Evolutionary conservation across 1,140 invertebrate genomes (phyloP).

Genomic region (Drosophila lini): DNA sequence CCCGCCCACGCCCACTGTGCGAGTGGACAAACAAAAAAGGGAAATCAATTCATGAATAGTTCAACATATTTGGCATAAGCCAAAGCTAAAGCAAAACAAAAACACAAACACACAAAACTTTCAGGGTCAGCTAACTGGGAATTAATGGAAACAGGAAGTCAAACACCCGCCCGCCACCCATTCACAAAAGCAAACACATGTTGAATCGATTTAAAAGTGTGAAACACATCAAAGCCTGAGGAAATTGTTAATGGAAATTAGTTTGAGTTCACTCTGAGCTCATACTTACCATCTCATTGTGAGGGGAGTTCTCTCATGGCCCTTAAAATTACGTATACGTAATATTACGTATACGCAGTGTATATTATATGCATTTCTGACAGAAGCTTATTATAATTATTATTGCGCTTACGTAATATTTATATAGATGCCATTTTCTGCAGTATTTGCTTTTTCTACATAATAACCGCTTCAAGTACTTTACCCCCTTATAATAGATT

Average conservation of each 20-base stretch:
- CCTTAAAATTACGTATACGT: not conserved
- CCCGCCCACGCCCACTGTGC: conserved; percentile 15
- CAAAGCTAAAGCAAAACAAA: conserved; percentile 20
- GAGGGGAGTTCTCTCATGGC: too few species aligned
- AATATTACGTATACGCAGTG: not conserved
- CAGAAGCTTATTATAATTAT: too few species aligned
- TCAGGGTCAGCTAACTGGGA: conserved; percentile 40
- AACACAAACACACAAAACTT: conserved; percentile 36
- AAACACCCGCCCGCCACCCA: not conserved
- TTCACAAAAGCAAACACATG: conserved; percentile 34
- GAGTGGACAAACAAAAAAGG: conserved; percentile 8
- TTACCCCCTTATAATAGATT: not conserved
- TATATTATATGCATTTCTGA: too few species aligned
- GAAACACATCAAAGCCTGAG: conserved; percentile 26
- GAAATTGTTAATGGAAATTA: conserved; percentile 21
- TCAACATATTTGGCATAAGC: conserved; percentile 28
- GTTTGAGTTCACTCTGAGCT: not conserved
- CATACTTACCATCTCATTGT: not conserved
- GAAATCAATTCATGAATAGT: conserved; percentile 44
- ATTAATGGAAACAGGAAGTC: conserved; percentile 47
- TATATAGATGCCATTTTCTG: too few species aligned
- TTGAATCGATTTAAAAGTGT: conserved; percentile 39
- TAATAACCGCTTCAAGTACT: too few species aligned
- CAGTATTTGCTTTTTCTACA: not conserved
- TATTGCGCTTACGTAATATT: not conserved